Conservation (phyloP, 2,888 invertebrate genomes). For the Drosophila yooni region DNA sequence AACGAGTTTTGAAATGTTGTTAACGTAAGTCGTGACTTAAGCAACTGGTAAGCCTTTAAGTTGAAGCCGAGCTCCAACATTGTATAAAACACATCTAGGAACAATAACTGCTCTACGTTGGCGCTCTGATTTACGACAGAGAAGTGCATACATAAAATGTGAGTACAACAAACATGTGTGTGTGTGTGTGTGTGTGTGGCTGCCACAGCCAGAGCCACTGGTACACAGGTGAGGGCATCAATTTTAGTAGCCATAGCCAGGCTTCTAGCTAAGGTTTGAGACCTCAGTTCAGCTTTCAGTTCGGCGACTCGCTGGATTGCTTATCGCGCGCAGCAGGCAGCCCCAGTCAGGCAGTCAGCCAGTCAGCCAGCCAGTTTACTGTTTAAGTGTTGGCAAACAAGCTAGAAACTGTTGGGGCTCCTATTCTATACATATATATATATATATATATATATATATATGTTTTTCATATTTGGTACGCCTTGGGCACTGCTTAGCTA, state of each 20-base stretch:
- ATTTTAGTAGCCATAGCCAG: conserved; percentile 10
- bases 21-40: not conserved
- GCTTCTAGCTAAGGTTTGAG: conserved; percentile 27
- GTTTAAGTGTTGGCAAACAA: conserved; percentile 78
- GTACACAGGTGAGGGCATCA: conserved; percentile 35
- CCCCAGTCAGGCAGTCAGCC: conserved; percentile 15
- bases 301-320: conserved; percentile 32
- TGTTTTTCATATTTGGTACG: conserved; percentile 23
- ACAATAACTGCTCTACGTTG: not conserved
- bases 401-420: conserved; percentile 48
- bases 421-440: not conserved
- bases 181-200: conserved; percentile 9
- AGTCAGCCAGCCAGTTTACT: conserved; percentile 33
- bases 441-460: not conserved
- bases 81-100: not conserved
- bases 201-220: conserved; percentile 21
- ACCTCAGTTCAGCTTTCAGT: conserved; percentile 21
- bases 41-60: not conserved
- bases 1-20: not conserved
- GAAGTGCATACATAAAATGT: not conserved
- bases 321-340: conserved; percentile 47
- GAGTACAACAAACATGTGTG: not conserved
- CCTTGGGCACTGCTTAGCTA: conserved; percentile 67
- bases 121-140: not conserved
- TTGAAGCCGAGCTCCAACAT: not conserved